Base-by-base conservation (phyloP, 2,113 vertebrate genomes). In the Cochlearius cochlearius region DNA sequence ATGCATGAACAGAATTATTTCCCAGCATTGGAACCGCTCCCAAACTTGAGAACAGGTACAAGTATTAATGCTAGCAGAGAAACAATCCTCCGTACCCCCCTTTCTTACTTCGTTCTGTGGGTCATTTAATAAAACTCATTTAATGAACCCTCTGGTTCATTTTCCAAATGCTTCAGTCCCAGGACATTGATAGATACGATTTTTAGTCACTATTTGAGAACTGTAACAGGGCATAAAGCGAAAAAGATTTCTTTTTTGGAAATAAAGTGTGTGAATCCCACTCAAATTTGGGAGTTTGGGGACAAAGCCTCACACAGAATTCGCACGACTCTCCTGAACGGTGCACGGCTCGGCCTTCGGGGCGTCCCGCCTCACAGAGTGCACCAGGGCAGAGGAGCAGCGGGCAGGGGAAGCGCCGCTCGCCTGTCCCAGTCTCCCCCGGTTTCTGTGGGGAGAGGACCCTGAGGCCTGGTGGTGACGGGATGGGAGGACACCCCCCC, bases 291-390 rank as follows among this genome's bases (percentile, higher is more conserved):
- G 6, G 66, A n/a, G 26, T 29, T 74, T 36, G 20, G 39, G 43
- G 50, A 22, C 27, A 21, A 50, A 64, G 32, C 45, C 45, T 55
- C 45, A n/a, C 10, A 10, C 11, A 11, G 38, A 7, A 12, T 32
- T 30, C 26, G 38, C 29, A 12, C 10, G 47, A 10, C 20, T 49
- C 62, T 43, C 10, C 63, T 3, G 32, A 32, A 36, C 1, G 18
- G 47, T 2, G 2, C 1, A 15, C 0, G 21, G n/a, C 14, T 12
- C 4, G 2, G 25, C 8, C 20, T 22, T 9, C 15, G 60, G 47
- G 47, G 60, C n/a, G 60, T 72, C 16, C 60, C 34, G 71, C 58
- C 56, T 15, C 25, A 4, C 21, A 4, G 32, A 1, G 27, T 16
- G 18, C 69, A 38, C 15, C 4, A 7, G 49, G 56, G 50, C 39